Base-by-base conservation (phyloP, 2,797 vertebrate genomes). In the Manis javanica region DNA sequence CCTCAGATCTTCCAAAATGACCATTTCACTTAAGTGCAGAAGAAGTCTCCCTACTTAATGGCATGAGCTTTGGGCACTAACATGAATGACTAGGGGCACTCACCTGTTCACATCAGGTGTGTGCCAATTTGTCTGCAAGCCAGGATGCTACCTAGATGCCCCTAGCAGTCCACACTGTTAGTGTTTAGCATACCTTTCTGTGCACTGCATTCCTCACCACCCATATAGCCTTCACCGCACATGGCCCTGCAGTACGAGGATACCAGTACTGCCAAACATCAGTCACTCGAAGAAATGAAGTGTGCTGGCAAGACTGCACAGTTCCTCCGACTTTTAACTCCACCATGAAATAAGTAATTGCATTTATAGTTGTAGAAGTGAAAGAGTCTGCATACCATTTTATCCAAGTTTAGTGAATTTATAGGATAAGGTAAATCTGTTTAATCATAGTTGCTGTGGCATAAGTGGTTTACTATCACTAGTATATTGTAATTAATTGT, bases 201-300 rank as follows among this genome's bases (percentile, higher is more conserved):
- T 8, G 29, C 3, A 0, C 23, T 0, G 0, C 16, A 31, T 57
- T 85, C 18, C 51, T 49, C 1, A 0, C 5, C 46, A 31, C 6
- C 87, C 23, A 1, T 8, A 0, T 0, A 7, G 46, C 91, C 51
- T 14, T 2, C 21, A 12, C 68, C 1, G 5, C 11, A 7, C 1
- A 12, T 16, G 8, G 5, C 61, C 5, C 18, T 13, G 8, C 68
- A 16, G 3, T 24, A 11, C 11, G 1, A 4, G 18, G 23, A 6
- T 31, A 46, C 29, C 14, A 5, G 51, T 12, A 23, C 26, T 5
- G 14, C 53, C 29, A 0, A 21, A 15, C 29, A 5, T 5, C 34
- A 31, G 19, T 29, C 71, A 13, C 53, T 21, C 53, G 4, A 49
- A 39, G 88, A 63, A 72, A 24, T 21, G 23, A 24, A 31, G 46